Evolutionary conservation across 1,140 invertebrate genomes (phyloP), one percentile per base, ranked within the genome.

Genomic region (Neodiprion pinetum): DNA sequence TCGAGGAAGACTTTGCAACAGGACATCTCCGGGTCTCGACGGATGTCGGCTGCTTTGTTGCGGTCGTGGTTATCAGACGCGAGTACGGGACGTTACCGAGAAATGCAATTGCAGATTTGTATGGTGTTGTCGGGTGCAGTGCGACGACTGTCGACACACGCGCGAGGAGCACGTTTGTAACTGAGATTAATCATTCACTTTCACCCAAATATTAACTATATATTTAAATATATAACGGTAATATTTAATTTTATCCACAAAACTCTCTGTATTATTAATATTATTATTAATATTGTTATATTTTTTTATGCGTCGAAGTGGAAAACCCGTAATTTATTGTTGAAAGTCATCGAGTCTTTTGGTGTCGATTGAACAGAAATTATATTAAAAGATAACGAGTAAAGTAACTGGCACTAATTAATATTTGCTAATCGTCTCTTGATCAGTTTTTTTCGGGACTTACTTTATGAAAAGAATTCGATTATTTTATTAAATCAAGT

Each of bases 61-160:
- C 84, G 97, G 97, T 9, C 91, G 96, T 71, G 97, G 97, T 11
- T 98, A 97, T 87, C 95, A 97, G 86, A 97, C 96, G 1, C 90
- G 94, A 68, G 92, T 97, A 0, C 90, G 93, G 70, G 94, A 97
- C 78, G 93, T 96, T 72, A 93, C 94, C 75, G 95, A 98, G 85
- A 96, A 97, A 86, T 98, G 97, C 89, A 93, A 95, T 79, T 98
- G 97, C 87, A 92, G 94, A 80, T 98, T 98, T 83, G 94, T 96
- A 53, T 98, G 96, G 96, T 98, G 97, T 89, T 98, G 96, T 86
- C 90, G 93, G 74, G 95, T 98, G 0, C 92, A 95, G 78, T 98
- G 97, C 89, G 94, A 97, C 80, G 90, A 93, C 67, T 98, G 97
- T 85, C 91, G 92, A 72, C 93, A 93, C 78, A 93, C 92, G 81